Base-by-base conservation (phyloP, 2,113 vertebrate genomes). In the Barnardius zonarius region DNA sequence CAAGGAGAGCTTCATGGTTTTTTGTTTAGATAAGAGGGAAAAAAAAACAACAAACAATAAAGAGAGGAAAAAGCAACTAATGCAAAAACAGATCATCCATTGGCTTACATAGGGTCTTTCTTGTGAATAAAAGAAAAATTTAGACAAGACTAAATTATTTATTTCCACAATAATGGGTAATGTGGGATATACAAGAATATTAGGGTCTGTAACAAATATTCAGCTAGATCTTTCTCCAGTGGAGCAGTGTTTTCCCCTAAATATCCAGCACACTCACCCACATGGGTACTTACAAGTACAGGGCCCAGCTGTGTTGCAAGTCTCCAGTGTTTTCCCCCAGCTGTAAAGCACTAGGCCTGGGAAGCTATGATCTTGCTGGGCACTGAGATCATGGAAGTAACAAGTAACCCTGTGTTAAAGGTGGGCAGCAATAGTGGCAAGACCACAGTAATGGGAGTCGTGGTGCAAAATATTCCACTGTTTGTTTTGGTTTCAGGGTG, bases 401-500 rank as follows among this genome's bases (percentile, higher is more conserved):
- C 23, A 23, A 52, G 37, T 66, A 79, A 83, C 27, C 7, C 27
- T 14, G 5, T 39, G 33, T 59, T 61, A 35, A 41, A 1, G 2
- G 55, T 20, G 63, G 54, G 33, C 22, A 86, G n/a, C 27, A 52
- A 2, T 24, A 51, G 30, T 83, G 33, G 9, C n/a, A 88, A 33
- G 35, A 28, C 31, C 43, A 27, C n/a, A 68, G 3, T 48, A 55
- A 4, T 8, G 39, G 48, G 70, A 66, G 16, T 46, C 7, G 2
- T 31, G 31, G 10, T 74, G 41, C 3, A 4, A 88, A 81, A 77
- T 48, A 63, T 11, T 10, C 24, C 15, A 1, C 44, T 46, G 14
- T 63, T 48, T 87, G 33, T 54, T 74, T 89, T 74, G 81, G 10
- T 93, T 95, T 66, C 89, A 99, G 99, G 97, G 6, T 99, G 99